Base-by-base conservation (phyloP, 1,140 invertebrate genomes). In the Penaeus japonicus region DNA sequence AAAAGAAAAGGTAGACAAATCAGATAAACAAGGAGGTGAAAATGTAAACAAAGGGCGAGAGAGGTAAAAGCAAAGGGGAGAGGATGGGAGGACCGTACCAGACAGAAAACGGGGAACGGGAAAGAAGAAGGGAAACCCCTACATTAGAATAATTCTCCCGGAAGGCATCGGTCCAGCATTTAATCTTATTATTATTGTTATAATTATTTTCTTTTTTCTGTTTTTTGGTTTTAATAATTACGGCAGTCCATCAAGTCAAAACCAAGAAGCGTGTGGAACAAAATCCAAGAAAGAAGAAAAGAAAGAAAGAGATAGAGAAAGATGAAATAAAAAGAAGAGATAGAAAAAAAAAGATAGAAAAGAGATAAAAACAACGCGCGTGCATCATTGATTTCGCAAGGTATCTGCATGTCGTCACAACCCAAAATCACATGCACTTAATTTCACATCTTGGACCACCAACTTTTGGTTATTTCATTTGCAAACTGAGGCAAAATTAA, bases 81-180 rank as follows among this genome's bases (percentile, higher is more conserved):
- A 54, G 57, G 57, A 59, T 57, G 73, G 85, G 75, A 84, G 82
- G 65, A 77, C 35, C 73, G 73, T 84, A 79, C 62, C 65, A 62
- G 89, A 80, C 73, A 85, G 30, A 87, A 78, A 62, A 79, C 27
- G 62, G 79, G 80, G 54, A 88, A 57, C 82, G 75, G 84, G 73
- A 89, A 87, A 87, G 79, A 85, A 89, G 85, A 80, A 84, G 83
- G 81, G 86, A 90, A 85, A 90, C 59, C 84, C 87, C 82, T 73
- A 85, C 84, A 89, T 89, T 89, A 78, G 70, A 27, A n/a, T 47
- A 24, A 53, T 54, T 39, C 65, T 75, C 22, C 35, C 54, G 80
- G 80, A 55, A 55, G 30, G 80, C 47, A 30, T n/a, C 53, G 47
- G 47, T 47, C 47, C 47, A 47, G 47, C 47, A 47, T 47, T 47